Conservation (phyloP, 2,888 invertebrate species). For the Pheosia gnoma region DNA sequence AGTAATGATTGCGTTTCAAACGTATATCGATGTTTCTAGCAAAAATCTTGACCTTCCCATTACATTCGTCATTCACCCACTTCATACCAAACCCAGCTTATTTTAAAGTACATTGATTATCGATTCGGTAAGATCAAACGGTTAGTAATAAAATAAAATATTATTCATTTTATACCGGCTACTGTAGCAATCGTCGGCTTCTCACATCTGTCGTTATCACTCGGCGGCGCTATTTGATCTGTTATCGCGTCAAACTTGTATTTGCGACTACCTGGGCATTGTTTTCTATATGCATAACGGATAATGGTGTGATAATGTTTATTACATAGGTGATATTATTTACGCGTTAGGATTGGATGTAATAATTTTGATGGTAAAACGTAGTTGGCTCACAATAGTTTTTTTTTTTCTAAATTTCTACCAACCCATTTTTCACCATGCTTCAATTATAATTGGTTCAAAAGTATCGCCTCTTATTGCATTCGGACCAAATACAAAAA, state of each 20-base stretch:
- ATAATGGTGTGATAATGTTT: conserved; percentile 11
- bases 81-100: conserved; percentile 11
- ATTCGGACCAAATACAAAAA: no score
- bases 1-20: neutral
- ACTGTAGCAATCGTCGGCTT: conserved; percentile 62
- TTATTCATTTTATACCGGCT: conserved; percentile 58
- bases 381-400: neutral
- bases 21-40: conserved; percentile 13
- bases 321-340: neutral
- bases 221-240: conserved; percentile 61
- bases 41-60: neutral
- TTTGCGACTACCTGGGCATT: conserved; percentile 70
- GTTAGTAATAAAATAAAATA: conserved; percentile 52
- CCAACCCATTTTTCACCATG: no score
- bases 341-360: neutral
- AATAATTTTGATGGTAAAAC: neutral
- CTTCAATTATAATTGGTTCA: no score
- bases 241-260: conserved; percentile 65
- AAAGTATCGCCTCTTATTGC: no score
- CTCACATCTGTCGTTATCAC: conserved; percentile 62
- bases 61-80: conserved; percentile 11
- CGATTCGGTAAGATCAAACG: conserved; percentile 61
- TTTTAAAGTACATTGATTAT: conserved; percentile 34
- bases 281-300: conserved; percentile 25
- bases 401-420: no score